A percentile compares a stretch with the other conserved stretches of the same genome.
These are phyloP conservation scores for Mamestra configurata DNA, from an alignment of 1,140 invertebrate genomes.

Conservation along the genomic window DNA sequence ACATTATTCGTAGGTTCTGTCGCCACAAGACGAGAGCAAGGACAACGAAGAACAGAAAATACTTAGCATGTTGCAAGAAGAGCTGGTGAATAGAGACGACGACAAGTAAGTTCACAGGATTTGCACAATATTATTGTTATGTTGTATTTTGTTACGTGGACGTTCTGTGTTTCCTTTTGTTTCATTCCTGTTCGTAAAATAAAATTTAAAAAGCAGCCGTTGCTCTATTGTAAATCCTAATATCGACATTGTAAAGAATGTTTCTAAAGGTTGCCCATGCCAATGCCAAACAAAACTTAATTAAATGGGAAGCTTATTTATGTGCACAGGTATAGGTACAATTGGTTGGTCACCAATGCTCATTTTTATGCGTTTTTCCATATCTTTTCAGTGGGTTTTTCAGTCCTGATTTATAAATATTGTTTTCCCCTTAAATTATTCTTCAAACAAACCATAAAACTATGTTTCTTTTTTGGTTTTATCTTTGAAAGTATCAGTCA, in stretches of 20 bases:
- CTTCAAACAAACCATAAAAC: background rate
- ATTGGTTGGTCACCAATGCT: background rate
- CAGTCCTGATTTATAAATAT: background rate
- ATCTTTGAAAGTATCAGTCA: background rate
- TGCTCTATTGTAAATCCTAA: background rate
- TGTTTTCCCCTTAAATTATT: background rate
- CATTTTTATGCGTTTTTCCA: background rate
- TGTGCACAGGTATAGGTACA: background rate
- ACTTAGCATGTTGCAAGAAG: slow-evolving; percentile 90
- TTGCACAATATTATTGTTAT: slow-evolving; percentile 20
- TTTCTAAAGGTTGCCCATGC: background rate
- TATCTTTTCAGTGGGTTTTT: background rate
- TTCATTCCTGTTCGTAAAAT: background rate
- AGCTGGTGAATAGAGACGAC: slow-evolving; percentile 94
- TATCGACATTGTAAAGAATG: slow-evolving; percentile 5
- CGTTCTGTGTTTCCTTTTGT: background rate
- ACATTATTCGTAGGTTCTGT: slow-evolving; percentile 83
- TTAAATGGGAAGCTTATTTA: background rate
- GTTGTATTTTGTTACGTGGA: slow-evolving; percentile 4
- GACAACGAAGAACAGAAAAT: slow-evolving; percentile 81
- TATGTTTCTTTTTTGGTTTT: slow-evolving; percentile 11
- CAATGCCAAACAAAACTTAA: background rate
- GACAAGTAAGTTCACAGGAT: slow-evolving; percentile 89
- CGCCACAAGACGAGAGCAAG: slow-evolving; percentile 83
- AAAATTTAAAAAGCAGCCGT: no score